Evolutionary conservation across 2,797 vertebrate genomes (phyloP), one percentile per base, ranked within the genome.

Genomic region (Phataginus tricuspis): DNA sequence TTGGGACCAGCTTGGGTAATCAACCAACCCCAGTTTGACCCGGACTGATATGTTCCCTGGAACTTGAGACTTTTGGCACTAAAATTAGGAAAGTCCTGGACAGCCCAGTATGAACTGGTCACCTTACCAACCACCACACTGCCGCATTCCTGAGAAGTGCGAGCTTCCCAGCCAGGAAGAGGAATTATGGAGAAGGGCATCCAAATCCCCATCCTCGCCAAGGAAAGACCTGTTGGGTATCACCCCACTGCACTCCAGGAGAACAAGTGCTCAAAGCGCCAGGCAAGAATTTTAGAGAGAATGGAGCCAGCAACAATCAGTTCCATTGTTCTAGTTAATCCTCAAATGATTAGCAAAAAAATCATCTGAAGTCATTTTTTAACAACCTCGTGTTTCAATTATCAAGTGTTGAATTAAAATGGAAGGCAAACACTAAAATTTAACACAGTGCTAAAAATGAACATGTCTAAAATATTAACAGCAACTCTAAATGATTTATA

Each of bases 401-500:
- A 97, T 74, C 93, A 96, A 97, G 74, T 90, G 55, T 53, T 95
- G 79, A 93, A 93, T 98, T 96, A 96, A 98, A 97, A 95, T 84
- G 61, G 66, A 94, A 97, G 64, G 69, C 91, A 97, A 97, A 97
- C 79, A 82, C 89, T 97, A 91, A 97, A 91, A 86, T 79, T 96
- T 90, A 96, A 96, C 95, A 97, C 69, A 78, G 69, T 91, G 91
- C 93, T 97, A 96, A 98, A 97, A 97, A 94, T 90, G 95, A 96
- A 91, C 96, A 90, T 19, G 86, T 84, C 94, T 97, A 64, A 97
- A 98, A 97, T 96, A 97, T 97, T 98, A 95, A 97, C 97, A 93
- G 71, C 89, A 96, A 72, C 89, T 93, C 79, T 97, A 86, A 97
- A 97, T 97, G 96, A 98, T 97, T 98, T 97, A 97, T 96, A 94